Evolutionary conservation across 1,140 invertebrate genomes (phyloP).

Genomic region (Muscidifurax raptorellus): DNA sequence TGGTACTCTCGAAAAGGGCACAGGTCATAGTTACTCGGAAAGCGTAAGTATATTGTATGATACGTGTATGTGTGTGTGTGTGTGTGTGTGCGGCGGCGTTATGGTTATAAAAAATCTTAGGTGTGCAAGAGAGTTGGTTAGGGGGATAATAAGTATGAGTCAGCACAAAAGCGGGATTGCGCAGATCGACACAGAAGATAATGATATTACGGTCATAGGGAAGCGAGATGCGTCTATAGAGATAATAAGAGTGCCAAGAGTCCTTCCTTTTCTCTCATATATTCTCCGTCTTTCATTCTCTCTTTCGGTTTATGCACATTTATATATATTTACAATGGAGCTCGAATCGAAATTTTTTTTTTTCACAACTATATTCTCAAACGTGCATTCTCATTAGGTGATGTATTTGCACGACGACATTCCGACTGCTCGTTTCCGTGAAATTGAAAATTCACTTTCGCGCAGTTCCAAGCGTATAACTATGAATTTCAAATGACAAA

Average conservation of each 20-base stretch:
- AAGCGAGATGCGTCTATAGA: constrained; percentile 54
- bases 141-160: constrained; percentile 57
- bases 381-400: constrained; percentile 53
- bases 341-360: not conserved
- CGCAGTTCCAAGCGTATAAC: not conserved
- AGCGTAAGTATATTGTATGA: constrained; percentile 18
- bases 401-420: not conserved
- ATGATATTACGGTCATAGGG: constrained; percentile 39
- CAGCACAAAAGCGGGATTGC: constrained; percentile 62
- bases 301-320: not conserved
- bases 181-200: constrained; percentile 59
- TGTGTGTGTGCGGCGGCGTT: not conserved
- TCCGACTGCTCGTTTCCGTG: not conserved
- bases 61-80: not conserved
- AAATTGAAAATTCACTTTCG: constrained; percentile 5
- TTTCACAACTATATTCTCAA: not conserved
- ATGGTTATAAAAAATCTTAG: constrained; percentile 17
- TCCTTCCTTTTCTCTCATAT: not conserved
- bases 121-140: constrained; percentile 51
- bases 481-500: constrained; percentile 34
- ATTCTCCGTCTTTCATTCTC: constrained; percentile 3
- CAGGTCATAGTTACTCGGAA: constrained; percentile 52
- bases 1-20: not conserved
- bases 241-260: constrained; percentile 46
- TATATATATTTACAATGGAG: not conserved